A percentile compares a stretch with the other conserved stretches of the same genome.
These are phyloP conservation scores for Melipona quadrifasciata DNA, from an alignment of 1,140 invertebrate genomes.

Conservation along the genomic window DNA sequence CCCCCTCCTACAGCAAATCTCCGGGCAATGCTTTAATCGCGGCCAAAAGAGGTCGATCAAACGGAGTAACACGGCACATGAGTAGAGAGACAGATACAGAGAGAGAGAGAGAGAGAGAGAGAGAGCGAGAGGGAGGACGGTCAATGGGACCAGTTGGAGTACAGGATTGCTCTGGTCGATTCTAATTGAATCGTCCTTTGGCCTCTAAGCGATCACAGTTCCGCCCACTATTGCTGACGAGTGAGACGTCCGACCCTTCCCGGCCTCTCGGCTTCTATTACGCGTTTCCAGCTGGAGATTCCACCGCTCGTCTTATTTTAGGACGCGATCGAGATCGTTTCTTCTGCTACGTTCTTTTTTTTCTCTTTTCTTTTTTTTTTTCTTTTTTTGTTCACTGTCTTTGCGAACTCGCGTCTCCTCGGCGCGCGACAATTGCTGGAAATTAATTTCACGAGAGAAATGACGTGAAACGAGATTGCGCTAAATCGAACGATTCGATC, in stretches of 20 bases:
- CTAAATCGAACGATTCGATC: neutral
- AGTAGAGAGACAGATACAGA: neutral
- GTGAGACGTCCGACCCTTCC: conserved; percentile 60
- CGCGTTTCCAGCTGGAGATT: conserved; percentile 47
- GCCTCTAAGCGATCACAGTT: conserved; percentile 69
- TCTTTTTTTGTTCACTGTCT: neutral
- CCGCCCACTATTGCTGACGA: conserved; percentile 62
- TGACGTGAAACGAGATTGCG: neutral
- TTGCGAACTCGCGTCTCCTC: neutral
- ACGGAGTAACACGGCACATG: conserved; percentile 43
- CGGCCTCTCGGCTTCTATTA: conserved; percentile 58
- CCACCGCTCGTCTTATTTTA: conserved; percentile 59
- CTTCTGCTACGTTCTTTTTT: neutral
- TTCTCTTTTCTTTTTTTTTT: neutral
- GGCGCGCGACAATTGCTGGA: conserved; percentile 36
- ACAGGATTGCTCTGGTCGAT: conserved; percentile 70
- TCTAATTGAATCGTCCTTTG: conserved; percentile 75
- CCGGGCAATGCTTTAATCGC: conserved; percentile 55
- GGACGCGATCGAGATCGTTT: conserved; percentile 23
- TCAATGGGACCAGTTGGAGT: conserved; percentile 61
- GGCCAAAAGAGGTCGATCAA: conserved; percentile 51
- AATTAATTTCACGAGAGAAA: conserved; percentile 42
- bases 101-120: conserved; percentile 39
- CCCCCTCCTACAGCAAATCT: conserved; percentile 26
- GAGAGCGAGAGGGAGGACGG: conserved; percentile 40